Percentiles rank a stretch among this genome's conserved stretches.
Evolutionary conservation across 2,797 vertebrate genomes (phyloP).

Genomic region (Falco biarmicus): DNA sequence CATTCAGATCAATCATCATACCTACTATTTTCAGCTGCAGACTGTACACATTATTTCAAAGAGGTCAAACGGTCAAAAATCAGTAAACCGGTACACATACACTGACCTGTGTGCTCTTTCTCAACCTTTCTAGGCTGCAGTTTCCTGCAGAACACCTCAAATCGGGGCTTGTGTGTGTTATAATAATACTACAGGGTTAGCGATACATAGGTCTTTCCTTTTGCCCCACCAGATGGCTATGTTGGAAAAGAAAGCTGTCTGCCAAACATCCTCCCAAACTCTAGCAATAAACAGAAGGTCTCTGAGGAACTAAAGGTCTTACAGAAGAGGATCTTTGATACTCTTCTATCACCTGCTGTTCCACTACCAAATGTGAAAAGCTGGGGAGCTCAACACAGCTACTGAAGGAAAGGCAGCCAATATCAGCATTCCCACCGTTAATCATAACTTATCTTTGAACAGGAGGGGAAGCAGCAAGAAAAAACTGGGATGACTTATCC

Average conservation of each 20-base stretch:
- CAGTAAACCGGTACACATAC: not conserved
- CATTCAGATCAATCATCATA: not conserved
- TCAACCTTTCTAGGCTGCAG: not conserved
- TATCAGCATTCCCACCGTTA: not conserved
- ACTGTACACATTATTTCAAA: not conserved
- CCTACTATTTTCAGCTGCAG: not conserved
- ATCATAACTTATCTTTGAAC: not conserved
- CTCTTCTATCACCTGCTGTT: not conserved
- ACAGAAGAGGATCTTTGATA: not conserved
- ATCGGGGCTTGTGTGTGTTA: not conserved
- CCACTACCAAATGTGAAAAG: not conserved
- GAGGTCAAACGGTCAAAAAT: not conserved
- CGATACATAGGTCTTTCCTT: not conserved
- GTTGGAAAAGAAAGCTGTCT: not conserved
- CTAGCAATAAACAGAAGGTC: not conserved
- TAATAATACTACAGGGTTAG: not conserved
- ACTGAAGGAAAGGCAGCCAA: not conserved
- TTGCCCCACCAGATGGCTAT: not conserved
- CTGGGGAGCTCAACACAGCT: not conserved
- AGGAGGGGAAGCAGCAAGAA: not conserved
- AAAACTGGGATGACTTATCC: not conserved
- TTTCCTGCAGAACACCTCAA: not conserved
- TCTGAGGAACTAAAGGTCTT: not conserved
- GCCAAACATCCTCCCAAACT: not conserved
- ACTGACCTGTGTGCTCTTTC: not conserved